A percentile compares a stretch with the other conserved stretches of the same genome.
phyloP scores from a whole-genome alignment of 2,888 invertebrate species.

The Pherbina coryleti region DNA sequence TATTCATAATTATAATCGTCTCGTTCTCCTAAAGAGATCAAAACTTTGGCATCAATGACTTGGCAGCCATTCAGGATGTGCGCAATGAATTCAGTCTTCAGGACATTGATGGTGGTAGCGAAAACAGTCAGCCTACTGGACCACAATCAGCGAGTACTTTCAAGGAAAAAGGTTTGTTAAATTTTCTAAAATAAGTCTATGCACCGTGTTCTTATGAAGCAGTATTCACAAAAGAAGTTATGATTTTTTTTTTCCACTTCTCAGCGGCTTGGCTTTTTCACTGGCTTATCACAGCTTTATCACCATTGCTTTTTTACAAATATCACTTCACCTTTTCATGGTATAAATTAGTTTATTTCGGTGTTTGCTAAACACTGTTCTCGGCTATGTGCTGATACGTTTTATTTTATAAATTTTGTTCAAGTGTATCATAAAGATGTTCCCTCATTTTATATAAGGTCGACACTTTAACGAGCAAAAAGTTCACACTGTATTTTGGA shows the following conservation, averaged over 20 bases:
- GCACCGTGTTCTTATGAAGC: neutral
- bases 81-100: constrained; percentile 75
- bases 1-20: neutral
- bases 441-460: no score
- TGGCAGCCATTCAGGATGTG: constrained; percentile 71
- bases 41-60: constrained; percentile 74
- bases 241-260: neutral
- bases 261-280: no score
- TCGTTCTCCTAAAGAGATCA: constrained; percentile 70
- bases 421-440: no score
- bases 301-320: no score
- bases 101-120: constrained; percentile 71
- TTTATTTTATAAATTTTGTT: no score
- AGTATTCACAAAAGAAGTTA: neutral
- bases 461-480: no score
- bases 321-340: no score
- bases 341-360: no score
- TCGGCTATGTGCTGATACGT: no score
- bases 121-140: constrained; percentile 55
- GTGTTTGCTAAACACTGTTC: no score
- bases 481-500: no score
- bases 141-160: constrained; percentile 71
- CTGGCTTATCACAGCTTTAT: no score
- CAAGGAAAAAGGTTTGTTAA: constrained; percentile 76
- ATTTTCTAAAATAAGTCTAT: constrained; percentile 41